phyloP scores from a whole-genome alignment of 2,888 invertebrate genomes.

The Macrophya annulata region DNA sequence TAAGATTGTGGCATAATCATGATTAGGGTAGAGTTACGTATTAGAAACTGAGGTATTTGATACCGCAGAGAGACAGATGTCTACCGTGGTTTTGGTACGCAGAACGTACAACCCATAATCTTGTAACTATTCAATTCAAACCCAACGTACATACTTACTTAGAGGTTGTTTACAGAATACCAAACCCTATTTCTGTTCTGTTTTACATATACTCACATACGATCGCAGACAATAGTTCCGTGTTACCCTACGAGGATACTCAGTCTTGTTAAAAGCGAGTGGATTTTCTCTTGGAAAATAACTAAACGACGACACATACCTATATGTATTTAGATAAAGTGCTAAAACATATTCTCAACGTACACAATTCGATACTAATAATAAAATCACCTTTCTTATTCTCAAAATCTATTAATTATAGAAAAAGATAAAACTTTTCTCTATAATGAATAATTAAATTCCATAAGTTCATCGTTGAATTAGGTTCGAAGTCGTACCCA shows the following conservation, averaged over 20 bases:
- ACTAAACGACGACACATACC: not conserved
- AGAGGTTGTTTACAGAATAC: conserved; percentile 18
- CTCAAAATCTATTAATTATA: not conserved
- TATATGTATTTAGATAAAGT: too few species aligned
- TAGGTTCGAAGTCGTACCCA: not conserved
- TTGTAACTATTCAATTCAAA: conserved; percentile 33
- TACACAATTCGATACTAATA: too few species aligned
- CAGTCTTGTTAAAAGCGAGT: not conserved
- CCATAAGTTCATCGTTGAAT: not conserved
- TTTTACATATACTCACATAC: too few species aligned
- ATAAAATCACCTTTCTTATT: not conserved
- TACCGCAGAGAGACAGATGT: not conserved
- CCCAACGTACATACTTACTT: not conserved
- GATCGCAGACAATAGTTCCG: not conserved
- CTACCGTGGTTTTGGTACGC: not conserved
- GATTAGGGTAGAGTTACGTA: not conserved
- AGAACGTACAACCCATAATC: conserved; percentile 19
- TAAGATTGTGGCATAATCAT: not conserved
- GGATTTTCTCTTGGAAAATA: not conserved
- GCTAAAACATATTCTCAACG: not conserved
- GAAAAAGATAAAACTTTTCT: not conserved
- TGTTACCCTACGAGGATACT: not conserved
- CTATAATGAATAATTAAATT: not conserved
- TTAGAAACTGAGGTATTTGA: not conserved
- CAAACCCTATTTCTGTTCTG: not conserved